Conservation (phyloP, 2,797 vertebrate genomes). For the Dipus sagitta region DNA sequence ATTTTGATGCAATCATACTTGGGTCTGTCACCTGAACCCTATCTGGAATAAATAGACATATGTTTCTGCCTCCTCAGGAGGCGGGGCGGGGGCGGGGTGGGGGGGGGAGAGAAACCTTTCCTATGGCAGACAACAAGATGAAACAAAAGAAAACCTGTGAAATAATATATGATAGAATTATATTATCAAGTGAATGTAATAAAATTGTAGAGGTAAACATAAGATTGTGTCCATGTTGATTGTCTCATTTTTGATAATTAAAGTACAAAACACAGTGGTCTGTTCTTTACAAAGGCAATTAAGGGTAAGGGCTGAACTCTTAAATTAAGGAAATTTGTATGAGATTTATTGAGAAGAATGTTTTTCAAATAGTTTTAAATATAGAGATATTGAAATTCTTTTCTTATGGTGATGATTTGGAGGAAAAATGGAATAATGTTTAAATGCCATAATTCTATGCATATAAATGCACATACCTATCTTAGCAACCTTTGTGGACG, state of each 20-base stretch:
- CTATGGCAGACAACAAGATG: too few relatives aligned
- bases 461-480: not conserved
- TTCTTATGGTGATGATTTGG: not conserved
- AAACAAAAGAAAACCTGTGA: not conserved
- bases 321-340: not conserved
- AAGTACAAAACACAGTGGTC: not conserved
- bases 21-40: too few relatives aligned
- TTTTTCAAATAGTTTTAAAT: not conserved
- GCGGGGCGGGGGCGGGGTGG: too few relatives aligned
- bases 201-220: not conserved
- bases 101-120: too few relatives aligned
- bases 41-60: too few relatives aligned
- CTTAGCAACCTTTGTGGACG: not conserved
- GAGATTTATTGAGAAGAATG: not conserved
- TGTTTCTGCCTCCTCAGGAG: too few relatives aligned
- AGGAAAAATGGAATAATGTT: not conserved
- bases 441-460: not conserved
- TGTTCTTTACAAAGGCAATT: not conserved
- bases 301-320: not conserved
- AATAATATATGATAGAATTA: not conserved
- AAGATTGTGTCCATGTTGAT: not conserved
- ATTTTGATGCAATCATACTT: too few relatives aligned
- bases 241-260: not conserved
- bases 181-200: not conserved
- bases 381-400: not conserved